Evolutionary conservation across 2,113 vertebrate genomes (phyloP).

Genomic region (Axis porcinus): DNA sequence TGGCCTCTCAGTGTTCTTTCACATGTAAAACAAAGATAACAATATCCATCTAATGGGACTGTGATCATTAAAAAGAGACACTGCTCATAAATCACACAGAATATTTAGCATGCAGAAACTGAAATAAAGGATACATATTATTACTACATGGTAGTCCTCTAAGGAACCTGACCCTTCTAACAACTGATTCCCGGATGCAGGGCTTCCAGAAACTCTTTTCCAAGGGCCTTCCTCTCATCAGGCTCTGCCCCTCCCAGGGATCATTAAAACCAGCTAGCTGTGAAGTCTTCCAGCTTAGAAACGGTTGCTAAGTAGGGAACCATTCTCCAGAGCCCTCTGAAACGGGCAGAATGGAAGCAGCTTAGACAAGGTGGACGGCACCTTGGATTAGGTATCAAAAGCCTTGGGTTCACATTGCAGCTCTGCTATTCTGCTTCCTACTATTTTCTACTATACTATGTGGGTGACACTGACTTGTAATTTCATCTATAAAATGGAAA

Average conservation of each 20-base stretch:
- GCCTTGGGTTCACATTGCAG: background rate
- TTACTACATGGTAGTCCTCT: background rate
- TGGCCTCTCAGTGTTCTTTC: background rate
- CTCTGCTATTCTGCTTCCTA: background rate
- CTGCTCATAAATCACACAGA: slow-evolving; percentile 29
- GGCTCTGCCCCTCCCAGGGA: background rate
- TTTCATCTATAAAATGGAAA: background rate
- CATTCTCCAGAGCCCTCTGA: background rate
- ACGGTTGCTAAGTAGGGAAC: background rate
- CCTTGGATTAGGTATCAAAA: background rate
- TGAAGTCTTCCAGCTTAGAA: slow-evolving; percentile 1
- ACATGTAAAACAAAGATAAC: slow-evolving; percentile 15
- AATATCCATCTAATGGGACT: background rate
- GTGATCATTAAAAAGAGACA: background rate
- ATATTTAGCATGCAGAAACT: background rate
- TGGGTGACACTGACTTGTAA: background rate
- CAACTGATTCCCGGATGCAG: background rate
- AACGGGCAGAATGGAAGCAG: background rate
- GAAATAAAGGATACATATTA: background rate
- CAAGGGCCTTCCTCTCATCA: background rate
- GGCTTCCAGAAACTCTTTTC: background rate
- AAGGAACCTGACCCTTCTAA: background rate
- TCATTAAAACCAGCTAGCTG: background rate
- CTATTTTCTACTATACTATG: background rate
- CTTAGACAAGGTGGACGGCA: background rate